phyloP scores from a whole-genome alignment of 2,113 vertebrate genomes.

The Zingel zingel region DNA sequence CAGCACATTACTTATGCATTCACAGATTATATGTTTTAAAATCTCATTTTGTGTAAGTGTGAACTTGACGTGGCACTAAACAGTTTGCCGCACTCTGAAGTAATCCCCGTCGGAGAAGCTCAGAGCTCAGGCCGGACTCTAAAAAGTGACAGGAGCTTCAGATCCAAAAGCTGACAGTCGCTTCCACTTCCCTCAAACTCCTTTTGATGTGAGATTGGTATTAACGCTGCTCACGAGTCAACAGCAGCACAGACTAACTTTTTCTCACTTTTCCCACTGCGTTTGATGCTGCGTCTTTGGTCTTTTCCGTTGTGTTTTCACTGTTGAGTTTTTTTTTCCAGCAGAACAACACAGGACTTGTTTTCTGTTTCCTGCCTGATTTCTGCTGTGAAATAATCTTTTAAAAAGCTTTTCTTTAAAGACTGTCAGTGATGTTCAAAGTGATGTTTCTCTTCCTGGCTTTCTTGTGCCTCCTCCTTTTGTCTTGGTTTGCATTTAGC shows the following conservation, averaged over 20 bases:
- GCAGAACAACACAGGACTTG: background rate
- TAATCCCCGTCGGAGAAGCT: constrained; percentile 32
- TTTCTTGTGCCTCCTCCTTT: background rate
- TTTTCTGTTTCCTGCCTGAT: constrained; percentile 16
- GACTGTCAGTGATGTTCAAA: background rate
- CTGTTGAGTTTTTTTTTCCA: background rate
- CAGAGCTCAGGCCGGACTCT: constrained; percentile 35
- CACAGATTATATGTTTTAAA: constrained; percentile 44
- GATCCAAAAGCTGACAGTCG: constrained; percentile 21
- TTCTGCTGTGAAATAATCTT: constrained; percentile 18
- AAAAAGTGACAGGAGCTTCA: constrained; percentile 22
- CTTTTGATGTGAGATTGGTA: constrained; percentile 49
- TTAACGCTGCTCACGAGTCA: constrained; percentile 32
- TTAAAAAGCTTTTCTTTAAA: background rate
- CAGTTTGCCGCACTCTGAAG: background rate
- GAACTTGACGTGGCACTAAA: constrained; percentile 22
- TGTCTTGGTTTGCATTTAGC: background rate
- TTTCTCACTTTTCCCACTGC: background rate
- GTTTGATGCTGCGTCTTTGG: constrained; percentile 16
- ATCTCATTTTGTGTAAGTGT: constrained; percentile 15
- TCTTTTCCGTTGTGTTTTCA: constrained; percentile 21
- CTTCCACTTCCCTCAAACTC: constrained; percentile 12
- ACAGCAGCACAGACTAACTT: constrained; percentile 29
- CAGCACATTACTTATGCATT: constrained; percentile 28
- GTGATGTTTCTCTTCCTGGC: background rate